These are phyloP conservation scores for Orchestes rusci DNA, from an alignment of 2,888 invertebrate species.

Conservation along the genomic window DNA sequence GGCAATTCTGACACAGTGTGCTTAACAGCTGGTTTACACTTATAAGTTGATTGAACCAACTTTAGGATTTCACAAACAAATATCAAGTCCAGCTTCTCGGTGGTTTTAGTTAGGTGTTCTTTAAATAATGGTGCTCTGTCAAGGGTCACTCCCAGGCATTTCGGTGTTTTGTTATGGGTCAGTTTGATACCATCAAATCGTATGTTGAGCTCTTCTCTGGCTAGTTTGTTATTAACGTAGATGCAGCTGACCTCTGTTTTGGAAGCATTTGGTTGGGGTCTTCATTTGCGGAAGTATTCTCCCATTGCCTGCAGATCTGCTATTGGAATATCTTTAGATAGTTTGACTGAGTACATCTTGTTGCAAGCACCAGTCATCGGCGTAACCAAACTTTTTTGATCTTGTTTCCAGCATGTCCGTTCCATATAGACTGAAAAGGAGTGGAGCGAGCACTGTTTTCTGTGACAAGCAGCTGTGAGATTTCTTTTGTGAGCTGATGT, in stretches of 20 bases:
- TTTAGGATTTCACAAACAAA: no score
- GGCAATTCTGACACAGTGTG: no score
- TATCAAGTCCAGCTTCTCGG: no score
- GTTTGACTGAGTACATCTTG: slow-evolving; percentile 6
- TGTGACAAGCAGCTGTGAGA: slow-evolving; percentile 1
- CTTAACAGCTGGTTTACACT: no score
- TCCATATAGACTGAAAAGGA: slow-evolving; percentile 19
- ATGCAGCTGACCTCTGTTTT: slow-evolving; percentile 14
- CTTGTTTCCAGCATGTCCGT: slow-evolving; percentile 18
- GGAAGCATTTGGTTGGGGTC: slow-evolving; percentile 13
- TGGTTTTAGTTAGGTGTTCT: no score
- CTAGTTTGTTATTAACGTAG: slow-evolving; percentile 13
- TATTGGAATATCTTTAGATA: no score
- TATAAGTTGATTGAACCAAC: no score
- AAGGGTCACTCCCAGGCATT: no score
- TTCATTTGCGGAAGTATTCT: slow-evolving; percentile 17
- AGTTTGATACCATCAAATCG: slow-evolving; percentile 2
- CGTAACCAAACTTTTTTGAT: slow-evolving; percentile 20
- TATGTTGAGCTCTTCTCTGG: slow-evolving; percentile 7
- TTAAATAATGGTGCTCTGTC: no score
- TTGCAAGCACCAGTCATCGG: slow-evolving; percentile 15
- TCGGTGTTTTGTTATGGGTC: background rate
- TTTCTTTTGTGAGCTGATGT: background rate
- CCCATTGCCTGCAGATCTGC: slow-evolving; percentile 7
- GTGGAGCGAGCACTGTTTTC: slow-evolving; percentile 11